Conservation (phyloP, 2,888 invertebrate species). For the Eristalinus sepulchralis region DNA sequence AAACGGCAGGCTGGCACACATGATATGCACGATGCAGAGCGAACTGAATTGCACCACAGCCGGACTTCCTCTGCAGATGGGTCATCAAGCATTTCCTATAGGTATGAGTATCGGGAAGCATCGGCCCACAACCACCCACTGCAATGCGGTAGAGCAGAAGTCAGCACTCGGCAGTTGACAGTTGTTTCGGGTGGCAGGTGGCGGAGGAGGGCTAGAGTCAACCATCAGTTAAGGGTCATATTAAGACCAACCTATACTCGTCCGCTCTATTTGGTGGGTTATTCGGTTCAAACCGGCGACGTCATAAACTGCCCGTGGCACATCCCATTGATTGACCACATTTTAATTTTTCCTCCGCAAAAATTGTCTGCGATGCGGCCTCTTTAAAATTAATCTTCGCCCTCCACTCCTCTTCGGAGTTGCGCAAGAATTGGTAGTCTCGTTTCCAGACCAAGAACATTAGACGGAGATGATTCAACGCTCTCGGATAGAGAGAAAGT, state of each 20-base stretch:
- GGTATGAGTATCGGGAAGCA: background rate
- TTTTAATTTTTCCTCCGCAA: slow-evolving; percentile 60
- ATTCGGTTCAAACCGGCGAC: slow-evolving; percentile 47
- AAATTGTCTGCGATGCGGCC: slow-evolving; percentile 51
- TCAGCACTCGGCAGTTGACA: slow-evolving; percentile 6
- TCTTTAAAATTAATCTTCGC: slow-evolving; percentile 38
- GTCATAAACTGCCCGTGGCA: slow-evolving; percentile 38
- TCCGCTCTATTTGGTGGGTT: slow-evolving; percentile 66
- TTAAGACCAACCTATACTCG: slow-evolving; percentile 65
- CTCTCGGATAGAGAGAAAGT: background rate
- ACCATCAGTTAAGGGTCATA: slow-evolving; percentile 53
- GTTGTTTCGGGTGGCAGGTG: background rate
- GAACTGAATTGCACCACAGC: slow-evolving; percentile 11
- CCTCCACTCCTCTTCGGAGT: background rate
- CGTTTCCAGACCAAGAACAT: background rate
- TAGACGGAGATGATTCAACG: background rate
- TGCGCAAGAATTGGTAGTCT: slow-evolving; percentile 2
- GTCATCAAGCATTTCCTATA: background rate
- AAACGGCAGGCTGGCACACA: background rate
- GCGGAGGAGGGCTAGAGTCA: background rate
- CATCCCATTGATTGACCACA: slow-evolving; percentile 24
- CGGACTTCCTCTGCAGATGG: background rate
- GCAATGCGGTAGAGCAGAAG: slow-evolving; percentile 23
- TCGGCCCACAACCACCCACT: background rate
- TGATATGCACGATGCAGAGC: slow-evolving; percentile 31